These are phyloP conservation scores for Anomalospiza imberbis DNA, from an alignment of 2,797 vertebrate species.

Conservation along the genomic window DNA sequence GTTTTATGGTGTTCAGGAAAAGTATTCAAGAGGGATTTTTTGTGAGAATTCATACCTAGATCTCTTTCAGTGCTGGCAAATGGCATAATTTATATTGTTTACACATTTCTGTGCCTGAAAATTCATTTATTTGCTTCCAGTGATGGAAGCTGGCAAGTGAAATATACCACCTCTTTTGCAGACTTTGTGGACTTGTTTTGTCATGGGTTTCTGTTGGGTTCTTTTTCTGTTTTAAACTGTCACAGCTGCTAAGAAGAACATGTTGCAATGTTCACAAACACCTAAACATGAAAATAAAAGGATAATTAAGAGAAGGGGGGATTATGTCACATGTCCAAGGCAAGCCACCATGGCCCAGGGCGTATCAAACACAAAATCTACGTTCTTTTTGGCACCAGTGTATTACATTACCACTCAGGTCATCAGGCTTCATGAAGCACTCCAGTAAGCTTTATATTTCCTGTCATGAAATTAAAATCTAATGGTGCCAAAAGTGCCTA, in stretches of 20 bases:
- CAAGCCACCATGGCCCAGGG: neutral
- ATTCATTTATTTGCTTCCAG: neutral
- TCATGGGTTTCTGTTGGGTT: neutral
- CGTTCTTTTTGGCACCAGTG: neutral
- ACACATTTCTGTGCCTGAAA: neutral
- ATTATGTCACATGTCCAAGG: neutral
- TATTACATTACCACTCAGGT: neutral
- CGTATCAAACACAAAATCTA: neutral
- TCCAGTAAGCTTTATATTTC: neutral
- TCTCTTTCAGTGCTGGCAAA: neutral
- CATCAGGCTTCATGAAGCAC: neutral
- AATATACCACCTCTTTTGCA: neutral
- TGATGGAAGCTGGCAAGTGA: neutral
- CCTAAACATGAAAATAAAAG: neutral
- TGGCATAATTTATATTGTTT: rapidly evolving
- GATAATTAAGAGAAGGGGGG: neutral
- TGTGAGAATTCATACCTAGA: rapidly evolving
- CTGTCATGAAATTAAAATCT: neutral
- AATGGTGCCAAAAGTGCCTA: neutral
- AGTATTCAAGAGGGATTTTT: neutral
- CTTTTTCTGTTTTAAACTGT: neutral
- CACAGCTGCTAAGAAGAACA: neutral
- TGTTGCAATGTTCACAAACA: neutral
- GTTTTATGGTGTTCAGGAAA: neutral
- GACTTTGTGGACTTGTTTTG: neutral